A percentile compares a stretch with the other conserved stretches of the same genome.
Evolutionary conservation across 2,113 vertebrate genomes (phyloP).

Genomic region (Onychorhynchus coronatus): DNA sequence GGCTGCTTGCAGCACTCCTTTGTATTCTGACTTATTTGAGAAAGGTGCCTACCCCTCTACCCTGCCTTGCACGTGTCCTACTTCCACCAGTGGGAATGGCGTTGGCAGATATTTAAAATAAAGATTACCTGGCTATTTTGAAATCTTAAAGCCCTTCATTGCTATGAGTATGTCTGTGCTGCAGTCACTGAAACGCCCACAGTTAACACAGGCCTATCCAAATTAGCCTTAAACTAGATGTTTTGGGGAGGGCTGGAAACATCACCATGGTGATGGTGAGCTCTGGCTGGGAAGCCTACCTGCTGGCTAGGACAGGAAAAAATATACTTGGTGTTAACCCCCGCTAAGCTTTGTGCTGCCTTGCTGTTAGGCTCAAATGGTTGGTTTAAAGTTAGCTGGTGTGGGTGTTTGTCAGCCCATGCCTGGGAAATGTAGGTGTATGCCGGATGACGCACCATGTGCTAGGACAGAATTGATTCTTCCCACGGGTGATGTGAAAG

Average conservation of each 20-base stretch:
- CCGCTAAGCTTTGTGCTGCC: neutral
- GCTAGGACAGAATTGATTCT: neutral
- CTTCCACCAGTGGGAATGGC: neutral
- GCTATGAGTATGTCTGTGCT: neutral
- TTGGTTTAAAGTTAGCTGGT: neutral
- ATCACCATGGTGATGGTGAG: constrained; percentile 14
- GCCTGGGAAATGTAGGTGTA: neutral
- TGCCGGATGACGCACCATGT: neutral
- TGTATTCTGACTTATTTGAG: neutral
- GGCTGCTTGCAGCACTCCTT: neutral
- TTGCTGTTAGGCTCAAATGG: neutral
- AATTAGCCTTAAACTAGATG: constrained; percentile 8
- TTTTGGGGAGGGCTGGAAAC: neutral
- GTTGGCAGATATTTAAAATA: neutral
- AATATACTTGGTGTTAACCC: neutral
- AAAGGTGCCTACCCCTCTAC: neutral
- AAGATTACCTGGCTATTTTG: neutral
- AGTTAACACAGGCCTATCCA: neutral
- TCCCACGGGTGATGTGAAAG: neutral
- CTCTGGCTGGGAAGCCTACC: neutral
- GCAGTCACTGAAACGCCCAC: constrained; percentile 11
- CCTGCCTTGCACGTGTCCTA: neutral
- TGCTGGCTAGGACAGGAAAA: neutral
- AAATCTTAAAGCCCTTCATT: neutral
- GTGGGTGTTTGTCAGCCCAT: neutral